Evolutionary conservation across 2,113 vertebrate species (phyloP).

Genomic region (Pavo muticus): DNA sequence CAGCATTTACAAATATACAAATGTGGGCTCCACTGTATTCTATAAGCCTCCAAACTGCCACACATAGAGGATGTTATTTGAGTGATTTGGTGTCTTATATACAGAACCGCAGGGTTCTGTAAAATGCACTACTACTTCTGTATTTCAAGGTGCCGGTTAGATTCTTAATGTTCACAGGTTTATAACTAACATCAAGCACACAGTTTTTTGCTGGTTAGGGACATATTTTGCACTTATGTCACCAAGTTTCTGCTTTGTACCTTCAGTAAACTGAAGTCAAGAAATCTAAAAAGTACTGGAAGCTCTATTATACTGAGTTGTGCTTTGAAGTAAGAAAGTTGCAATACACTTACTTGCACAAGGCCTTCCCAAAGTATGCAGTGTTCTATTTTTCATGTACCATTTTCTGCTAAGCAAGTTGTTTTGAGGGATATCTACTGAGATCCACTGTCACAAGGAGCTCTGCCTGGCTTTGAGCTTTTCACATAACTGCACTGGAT

Average conservation of each 20-base stretch:
- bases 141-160: not conserved
- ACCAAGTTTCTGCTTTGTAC: not conserved
- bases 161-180: not conserved
- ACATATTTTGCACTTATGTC: not conserved
- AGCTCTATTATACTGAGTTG: not conserved
- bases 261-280: not conserved
- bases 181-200: not conserved
- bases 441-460: not conserved
- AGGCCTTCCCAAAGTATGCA: accelerated
- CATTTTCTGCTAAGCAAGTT: not conserved
- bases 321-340: not conserved
- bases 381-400: not conserved
- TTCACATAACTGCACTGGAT: not conserved
- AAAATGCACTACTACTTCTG: not conserved
- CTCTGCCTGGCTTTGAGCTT: not conserved
- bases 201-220: not conserved
- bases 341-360: not conserved
- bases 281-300: not conserved
- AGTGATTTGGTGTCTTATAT: not conserved
- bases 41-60: not conserved
- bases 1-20: not conserved
- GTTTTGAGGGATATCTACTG: not conserved
- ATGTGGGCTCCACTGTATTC: not conserved
- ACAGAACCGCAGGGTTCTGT: not conserved
- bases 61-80: not conserved